Percentiles rank a stretch among this genome's conserved stretches.
phyloP scores from a whole-genome alignment of 2,113 vertebrate species.

The Onychostruthus taczanowskii region DNA sequence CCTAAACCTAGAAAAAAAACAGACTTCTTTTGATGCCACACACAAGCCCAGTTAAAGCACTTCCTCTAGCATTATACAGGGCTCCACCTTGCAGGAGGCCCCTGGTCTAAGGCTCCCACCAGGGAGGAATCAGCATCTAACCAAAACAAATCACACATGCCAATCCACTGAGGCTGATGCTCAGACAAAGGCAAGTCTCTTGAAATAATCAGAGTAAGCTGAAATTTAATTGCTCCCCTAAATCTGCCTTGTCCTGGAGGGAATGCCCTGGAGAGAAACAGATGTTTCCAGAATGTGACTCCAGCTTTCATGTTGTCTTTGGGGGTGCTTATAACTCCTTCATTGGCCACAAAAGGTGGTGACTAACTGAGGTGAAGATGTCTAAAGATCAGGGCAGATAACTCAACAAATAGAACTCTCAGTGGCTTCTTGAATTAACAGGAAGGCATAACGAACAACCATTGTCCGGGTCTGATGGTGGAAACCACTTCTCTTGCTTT shows the following conservation, averaged over 20 bases:
- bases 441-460: background rate
- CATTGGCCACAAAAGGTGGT: background rate
- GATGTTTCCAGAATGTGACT: background rate
- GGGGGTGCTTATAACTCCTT: background rate
- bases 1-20: background rate
- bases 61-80: background rate
- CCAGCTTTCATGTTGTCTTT: accelerated
- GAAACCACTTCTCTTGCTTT: background rate
- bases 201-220: background rate
- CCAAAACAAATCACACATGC: accelerated
- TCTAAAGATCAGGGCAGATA: background rate
- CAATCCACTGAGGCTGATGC: background rate
- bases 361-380: background rate
- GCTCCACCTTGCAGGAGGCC: background rate
- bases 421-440: background rate
- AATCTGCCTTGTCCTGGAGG: background rate
- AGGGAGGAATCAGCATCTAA: background rate
- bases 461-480: accelerated
- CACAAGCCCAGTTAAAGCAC: background rate
- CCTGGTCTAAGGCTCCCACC: background rate
- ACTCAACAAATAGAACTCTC: background rate
- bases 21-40: background rate
- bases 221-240: background rate
- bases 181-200: background rate
- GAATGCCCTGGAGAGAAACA: accelerated